A percentile compares a stretch with the other conserved stretches of the same genome.
phyloP scores from a whole-genome alignment of 1,140 invertebrate genomes.

The Temnothorax longispinosus region DNA sequence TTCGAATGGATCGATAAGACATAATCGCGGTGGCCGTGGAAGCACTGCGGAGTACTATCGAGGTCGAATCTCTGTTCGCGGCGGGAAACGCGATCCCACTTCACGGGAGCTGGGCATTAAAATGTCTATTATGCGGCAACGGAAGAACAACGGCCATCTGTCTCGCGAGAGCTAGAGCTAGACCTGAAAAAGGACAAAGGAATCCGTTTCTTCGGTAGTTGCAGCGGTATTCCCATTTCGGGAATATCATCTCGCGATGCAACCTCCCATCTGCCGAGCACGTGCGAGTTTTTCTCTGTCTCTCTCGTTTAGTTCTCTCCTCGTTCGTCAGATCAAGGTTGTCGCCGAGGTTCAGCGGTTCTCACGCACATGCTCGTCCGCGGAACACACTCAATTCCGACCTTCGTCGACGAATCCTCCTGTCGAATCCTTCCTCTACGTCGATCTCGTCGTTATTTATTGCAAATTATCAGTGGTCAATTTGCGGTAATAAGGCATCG shows the following conservation, averaged over 20 bases:
- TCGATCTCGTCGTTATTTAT: conserved; percentile 14
- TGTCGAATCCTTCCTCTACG: not conserved
- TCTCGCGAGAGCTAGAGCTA: conserved; percentile 10
- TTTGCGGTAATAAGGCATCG: conserved; percentile 3
- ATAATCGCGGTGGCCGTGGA: not conserved
- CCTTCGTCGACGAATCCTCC: not conserved
- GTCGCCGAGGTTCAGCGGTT: conserved; percentile 65
- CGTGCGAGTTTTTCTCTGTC: conserved; percentile 61
- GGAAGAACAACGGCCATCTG: conserved; percentile 48
- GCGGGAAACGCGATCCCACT: conserved; percentile 25
- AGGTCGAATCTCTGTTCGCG: not conserved
- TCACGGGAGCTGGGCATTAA: conserved; percentile 8
- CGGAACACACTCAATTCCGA: not conserved
- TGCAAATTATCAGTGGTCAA: not conserved
- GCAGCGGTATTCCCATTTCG: conserved; percentile 70
- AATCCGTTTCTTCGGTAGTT: conserved; percentile 52
- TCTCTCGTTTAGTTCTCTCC: conserved; percentile 1
- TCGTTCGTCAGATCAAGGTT: conserved; percentile 59
- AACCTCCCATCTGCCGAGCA: conserved; percentile 73
- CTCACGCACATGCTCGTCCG: conserved; percentile 46
- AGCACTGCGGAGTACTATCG: not conserved
- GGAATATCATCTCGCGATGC: conserved; percentile 70
- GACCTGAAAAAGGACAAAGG: conserved; percentile 46
- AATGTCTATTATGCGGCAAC: conserved; percentile 40
- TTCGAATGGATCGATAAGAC: not conserved